phyloP scores from a whole-genome alignment of 1,140 invertebrate species.

The Sminthurinus signatus region DNA sequence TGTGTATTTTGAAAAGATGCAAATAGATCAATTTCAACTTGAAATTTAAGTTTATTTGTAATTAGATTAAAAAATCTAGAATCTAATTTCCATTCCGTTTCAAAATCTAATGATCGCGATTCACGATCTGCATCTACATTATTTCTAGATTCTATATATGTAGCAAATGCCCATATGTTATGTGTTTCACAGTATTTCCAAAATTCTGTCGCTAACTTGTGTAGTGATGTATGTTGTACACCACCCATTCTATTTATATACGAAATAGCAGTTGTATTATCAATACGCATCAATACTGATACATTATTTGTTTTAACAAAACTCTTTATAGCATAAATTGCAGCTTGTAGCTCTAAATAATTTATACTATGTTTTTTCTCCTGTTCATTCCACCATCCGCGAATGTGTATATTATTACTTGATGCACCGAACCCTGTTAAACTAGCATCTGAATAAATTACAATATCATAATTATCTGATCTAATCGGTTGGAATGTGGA shows the following conservation, averaged over 20 bases:
- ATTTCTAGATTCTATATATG: conserved; percentile 4
- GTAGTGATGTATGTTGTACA: neutral
- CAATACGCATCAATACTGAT: conserved; percentile 1
- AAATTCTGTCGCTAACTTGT: neutral
- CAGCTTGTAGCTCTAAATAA: neutral
- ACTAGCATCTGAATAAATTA: conserved; percentile 12
- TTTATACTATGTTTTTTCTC: neutral
- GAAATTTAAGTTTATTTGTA: neutral
- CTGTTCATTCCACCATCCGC: neutral
- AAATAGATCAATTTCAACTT: conserved; percentile 4
- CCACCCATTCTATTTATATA: conserved; percentile 24
- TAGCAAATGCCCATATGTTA: neutral
- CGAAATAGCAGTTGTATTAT: conserved; percentile 15
- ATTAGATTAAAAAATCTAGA: neutral
- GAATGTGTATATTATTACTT: no score
- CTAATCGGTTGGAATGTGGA: neutral
- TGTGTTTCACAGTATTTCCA: neutral
- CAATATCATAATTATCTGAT: conserved; percentile 8
- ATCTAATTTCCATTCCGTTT: neutral
- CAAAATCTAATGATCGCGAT: neutral
- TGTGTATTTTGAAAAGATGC: neutral
- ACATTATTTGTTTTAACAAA: neutral
- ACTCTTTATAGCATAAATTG: conserved; percentile 8
- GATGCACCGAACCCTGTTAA: conserved; percentile 12
- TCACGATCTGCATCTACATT: neutral